Conservation (phyloP, 37 sponge, comb jelly and placozoan genomes). For the Haliclona indistincta region DNA sequence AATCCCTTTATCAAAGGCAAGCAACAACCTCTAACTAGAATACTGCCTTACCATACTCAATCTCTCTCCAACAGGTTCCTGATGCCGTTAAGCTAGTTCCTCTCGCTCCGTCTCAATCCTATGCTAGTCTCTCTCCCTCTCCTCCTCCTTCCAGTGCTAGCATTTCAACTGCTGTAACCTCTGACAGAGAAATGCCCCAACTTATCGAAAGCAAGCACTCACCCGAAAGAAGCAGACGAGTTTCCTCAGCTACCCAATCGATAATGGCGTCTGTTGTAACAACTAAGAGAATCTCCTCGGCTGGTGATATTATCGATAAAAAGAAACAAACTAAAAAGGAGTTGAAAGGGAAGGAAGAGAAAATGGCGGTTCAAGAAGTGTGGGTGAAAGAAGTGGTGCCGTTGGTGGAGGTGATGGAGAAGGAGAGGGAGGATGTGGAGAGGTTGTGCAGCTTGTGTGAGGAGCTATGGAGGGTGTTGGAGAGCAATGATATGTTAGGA, state of each 20-base stretch:
- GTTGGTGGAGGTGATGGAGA: conserved; percentile 38
- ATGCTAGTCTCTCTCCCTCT: conserved; percentile 6
- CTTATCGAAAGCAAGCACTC: too few relatives aligned
- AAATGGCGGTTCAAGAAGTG: conserved; percentile 17
- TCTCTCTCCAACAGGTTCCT: not conserved
- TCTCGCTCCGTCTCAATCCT: conserved; percentile 54
- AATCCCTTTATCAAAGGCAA: not conserved
- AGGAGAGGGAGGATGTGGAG: not conserved
- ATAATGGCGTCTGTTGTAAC: too few relatives aligned
- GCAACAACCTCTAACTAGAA: not conserved
- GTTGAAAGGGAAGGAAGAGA: not conserved
- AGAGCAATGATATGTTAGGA: conserved; percentile 36
- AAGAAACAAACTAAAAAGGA: not conserved
- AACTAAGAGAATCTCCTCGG: not conserved
- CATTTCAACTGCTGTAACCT: not conserved
- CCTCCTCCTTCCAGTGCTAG: not conserved
- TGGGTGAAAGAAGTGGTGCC: conserved; percentile 69
- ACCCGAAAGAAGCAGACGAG: too few relatives aligned
- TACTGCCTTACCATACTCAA: not conserved
- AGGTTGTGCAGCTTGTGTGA: conserved; percentile 34
- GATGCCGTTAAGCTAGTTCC: conserved; percentile 29
- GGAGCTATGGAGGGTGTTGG: conserved; percentile 35
- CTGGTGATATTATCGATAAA: not conserved
- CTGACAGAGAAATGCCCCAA: not conserved
- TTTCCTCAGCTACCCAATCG: too few relatives aligned